Evolutionary conservation across 2,888 invertebrate genomes (phyloP), one percentile per base, ranked within the genome.

Genomic region (Melanostoma scalare): DNA sequence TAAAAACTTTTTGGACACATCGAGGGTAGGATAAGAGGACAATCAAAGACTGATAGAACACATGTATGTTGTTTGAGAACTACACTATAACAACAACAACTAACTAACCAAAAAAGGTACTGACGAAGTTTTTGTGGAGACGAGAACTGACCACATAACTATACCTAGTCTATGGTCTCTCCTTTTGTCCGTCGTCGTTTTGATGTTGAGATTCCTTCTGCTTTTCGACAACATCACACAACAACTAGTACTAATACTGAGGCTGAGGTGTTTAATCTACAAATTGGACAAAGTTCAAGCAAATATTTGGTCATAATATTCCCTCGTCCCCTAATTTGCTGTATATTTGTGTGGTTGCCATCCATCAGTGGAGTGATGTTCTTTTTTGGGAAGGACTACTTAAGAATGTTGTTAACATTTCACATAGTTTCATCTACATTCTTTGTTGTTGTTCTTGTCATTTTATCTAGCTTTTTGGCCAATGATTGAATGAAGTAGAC

Each of bases 251-350:
- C 73, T 20, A 20, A 20, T 20, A 20, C 20, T 20, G 20, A 20
- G 20, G 20, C 20, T 78, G 68, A 84, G 82, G 82, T 84, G 82
- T 84, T 84, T 84, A 84, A 84, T 84, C 82, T 84, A 84, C 79
- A 84, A 84, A 84, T 84, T 84, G 82, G 79, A 84, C 82, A 84
- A 79, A 84, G 74, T 84, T 74, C 79, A 69, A 69, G 82, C 69
- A 84, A 84, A 84, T 84, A 84, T 84, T 84, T 84, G 82, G 69
- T 69, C 78, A 84, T 84, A 74, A 74, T 68, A 79, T 74, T 44
- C 79, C 63, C 58, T 50, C 56, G 20, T 20, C 10, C 9, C 9
- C n/a, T 52, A n/a, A 5, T 6, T 50, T 6, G 6, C 3, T 44
- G 35, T 35, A 53, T 9, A 48, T 10, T 33, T 9, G 46, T 75